Evolutionary conservation across 2,113 vertebrate species (phyloP).

Genomic region (Abramis brama): DNA sequence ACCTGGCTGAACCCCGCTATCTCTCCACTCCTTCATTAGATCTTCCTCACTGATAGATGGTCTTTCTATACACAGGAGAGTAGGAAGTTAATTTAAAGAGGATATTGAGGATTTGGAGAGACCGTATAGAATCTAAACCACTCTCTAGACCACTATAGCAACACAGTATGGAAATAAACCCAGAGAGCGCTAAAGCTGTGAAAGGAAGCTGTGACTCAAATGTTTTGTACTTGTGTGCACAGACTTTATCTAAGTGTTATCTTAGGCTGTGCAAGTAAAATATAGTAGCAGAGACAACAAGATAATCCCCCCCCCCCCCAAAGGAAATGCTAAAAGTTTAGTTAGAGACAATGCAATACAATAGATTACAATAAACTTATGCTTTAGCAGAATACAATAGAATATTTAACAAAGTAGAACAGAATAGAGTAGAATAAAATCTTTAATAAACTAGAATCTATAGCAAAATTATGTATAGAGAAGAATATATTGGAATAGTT

Average conservation of each 20-base stretch:
- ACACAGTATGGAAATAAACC: not conserved
- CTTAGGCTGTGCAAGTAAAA: not conserved
- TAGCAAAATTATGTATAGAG: not conserved
- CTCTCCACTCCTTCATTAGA: conserved; percentile 26
- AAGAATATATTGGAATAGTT: not conserved
- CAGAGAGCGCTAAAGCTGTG: not conserved
- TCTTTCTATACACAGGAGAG: not conserved
- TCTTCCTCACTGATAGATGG: conserved; percentile 22
- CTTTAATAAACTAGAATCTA: not conserved
- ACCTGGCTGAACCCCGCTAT: conserved; percentile 16
- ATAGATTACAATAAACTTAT: not conserved
- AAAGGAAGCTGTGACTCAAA: not conserved
- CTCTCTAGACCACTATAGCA: not conserved
- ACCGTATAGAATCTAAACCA: conserved; percentile 1
- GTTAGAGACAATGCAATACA: not conserved
- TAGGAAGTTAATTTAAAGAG: conserved; percentile 7
- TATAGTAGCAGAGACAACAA: not conserved
- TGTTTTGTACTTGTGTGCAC: not conserved
- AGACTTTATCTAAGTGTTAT: not conserved
- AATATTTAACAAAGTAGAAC: not conserved
- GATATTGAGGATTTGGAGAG: conserved; percentile 22
- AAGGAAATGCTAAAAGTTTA: not conserved
- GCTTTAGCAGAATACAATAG: not conserved
- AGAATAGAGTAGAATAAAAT: not conserved
- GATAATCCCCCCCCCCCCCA: not conserved